Base-by-base conservation (phyloP, 1,140 invertebrate genomes). In the Melipona quadrifasciata region DNA sequence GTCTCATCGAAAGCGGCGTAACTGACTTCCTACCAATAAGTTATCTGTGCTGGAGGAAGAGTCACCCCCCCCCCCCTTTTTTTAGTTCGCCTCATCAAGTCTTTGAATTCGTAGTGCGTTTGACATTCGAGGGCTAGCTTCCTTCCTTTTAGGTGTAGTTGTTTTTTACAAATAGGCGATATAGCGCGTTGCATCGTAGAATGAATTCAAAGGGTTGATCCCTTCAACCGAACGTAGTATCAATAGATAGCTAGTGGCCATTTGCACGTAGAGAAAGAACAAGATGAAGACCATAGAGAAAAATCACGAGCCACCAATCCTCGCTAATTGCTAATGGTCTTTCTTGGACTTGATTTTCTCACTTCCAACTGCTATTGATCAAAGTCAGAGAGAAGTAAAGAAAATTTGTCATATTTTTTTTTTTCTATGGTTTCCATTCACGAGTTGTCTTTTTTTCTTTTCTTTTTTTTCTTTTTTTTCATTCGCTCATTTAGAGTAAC, bases 1-100 rank as follows among this genome's bases (percentile, higher is more conserved):
- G 31, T 51, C 57, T 24, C 24, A 76, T 31, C 39, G 65, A 68
- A 39, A 82, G 58, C 39, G 21, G 82, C 8, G 19, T 75, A 53
- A 57, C 70, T 67, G 72, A 75, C 82, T 87, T 88, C 85, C 90
- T 90, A 47, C 87, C 90, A 87, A 90, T 87, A 90, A 85, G 71
- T 88, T 90, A 84, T 16, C 90, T 90, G 90, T 90, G 90, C 90
- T 90, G 90, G 89, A 90, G 90, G 87, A 88, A 90, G 78, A 68
- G 71, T 68, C 27, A 67, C 2, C 31, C 74, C 87, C n/a, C 61
- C 8, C 65, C 75, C 80, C 39, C 24, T 31, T 73, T 14, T n/a
- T 79, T 53, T 57, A 51, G n/a, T 74, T 31, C 31, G 5, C n/a
- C 61, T 34, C 67, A 78, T 84, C 47, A 19, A 76, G 27, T 55